Conservation (phyloP, 2,888 invertebrate species). For the Bellardia bayeri region DNA sequence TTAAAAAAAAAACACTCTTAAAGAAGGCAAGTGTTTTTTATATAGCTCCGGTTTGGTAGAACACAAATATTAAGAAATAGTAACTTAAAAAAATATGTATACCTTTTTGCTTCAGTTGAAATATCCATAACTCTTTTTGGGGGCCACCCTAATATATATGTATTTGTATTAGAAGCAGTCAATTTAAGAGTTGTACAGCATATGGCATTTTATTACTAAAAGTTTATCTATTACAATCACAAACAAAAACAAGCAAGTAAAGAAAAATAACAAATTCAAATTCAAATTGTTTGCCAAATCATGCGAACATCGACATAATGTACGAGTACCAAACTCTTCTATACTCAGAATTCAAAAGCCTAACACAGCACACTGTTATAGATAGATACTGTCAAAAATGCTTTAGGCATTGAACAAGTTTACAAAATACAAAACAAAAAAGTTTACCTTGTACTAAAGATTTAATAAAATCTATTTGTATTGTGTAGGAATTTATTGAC, state of each 20-base stretch:
- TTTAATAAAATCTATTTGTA: constrained; percentile 34
- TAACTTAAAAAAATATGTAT: no score
- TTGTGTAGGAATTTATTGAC: constrained; percentile 7
- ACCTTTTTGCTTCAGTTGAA: no score
- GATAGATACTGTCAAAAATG: neutral
- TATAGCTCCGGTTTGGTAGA: no score
- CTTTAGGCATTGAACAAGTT: constrained; percentile 24
- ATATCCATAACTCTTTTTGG: no score
- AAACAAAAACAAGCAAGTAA: constrained; percentile 7
- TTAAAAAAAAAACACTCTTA: no score
- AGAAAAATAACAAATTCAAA: constrained; percentile 1
- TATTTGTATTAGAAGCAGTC: neutral
- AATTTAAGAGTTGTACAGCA: constrained; percentile 35
- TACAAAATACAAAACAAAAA: neutral
- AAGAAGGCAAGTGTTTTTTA: no score
- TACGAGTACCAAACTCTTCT: neutral
- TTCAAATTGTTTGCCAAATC: constrained; percentile 55
- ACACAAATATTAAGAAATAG: no score
- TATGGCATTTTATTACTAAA: constrained; percentile 53
- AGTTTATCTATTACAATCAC: constrained; percentile 49
- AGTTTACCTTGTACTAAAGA: constrained; percentile 26
- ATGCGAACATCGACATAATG: constrained; percentile 32
- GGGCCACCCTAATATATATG: neutral
- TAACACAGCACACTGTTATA: neutral
- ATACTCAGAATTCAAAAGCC: neutral